Evolutionary conservation across 1,140 invertebrate genomes (phyloP).

Genomic region (Drosophila fuyamai): DNA sequence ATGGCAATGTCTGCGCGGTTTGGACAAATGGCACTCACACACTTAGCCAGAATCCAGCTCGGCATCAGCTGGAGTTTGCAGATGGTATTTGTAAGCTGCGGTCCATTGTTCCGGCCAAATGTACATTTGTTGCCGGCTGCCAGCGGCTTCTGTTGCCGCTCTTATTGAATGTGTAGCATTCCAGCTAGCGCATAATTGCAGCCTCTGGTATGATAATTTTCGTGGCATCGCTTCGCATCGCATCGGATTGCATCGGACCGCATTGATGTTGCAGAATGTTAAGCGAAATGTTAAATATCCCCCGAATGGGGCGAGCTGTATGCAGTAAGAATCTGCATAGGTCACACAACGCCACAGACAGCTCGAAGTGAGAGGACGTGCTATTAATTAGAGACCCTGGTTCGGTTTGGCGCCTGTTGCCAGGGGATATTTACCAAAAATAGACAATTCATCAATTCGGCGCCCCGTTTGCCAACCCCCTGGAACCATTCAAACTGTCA

Average conservation of each 20-base stretch:
- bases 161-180: constrained; percentile 64
- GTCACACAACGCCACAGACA: not conserved
- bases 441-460: constrained; percentile 79
- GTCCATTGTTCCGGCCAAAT: constrained; percentile 59
- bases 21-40: constrained; percentile 68
- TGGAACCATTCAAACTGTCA: constrained; percentile 69
- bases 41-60: constrained; percentile 30
- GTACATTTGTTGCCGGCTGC: constrained; percentile 46
- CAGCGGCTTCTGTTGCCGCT: constrained; percentile 59
- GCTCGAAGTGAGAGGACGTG: not conserved
- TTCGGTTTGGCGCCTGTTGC: constrained; percentile 46
- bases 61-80: constrained; percentile 9
- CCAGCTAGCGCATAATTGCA: constrained; percentile 65
- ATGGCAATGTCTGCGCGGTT: constrained; percentile 38
- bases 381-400: constrained; percentile 33
- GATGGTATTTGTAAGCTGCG: constrained; percentile 2
- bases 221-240: constrained; percentile 24
- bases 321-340: constrained; percentile 14
- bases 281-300: constrained; percentile 47
- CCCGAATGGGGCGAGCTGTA: constrained; percentile 3
- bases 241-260: constrained; percentile 41
- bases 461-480: constrained; percentile 27
- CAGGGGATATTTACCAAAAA: constrained; percentile 54
- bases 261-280: constrained; percentile 61
- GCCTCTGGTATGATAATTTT: constrained; percentile 75